These are phyloP conservation scores for Lepisosteus osseus DNA, from an alignment of 2,113 vertebrate species.

Conservation along the genomic window DNA sequence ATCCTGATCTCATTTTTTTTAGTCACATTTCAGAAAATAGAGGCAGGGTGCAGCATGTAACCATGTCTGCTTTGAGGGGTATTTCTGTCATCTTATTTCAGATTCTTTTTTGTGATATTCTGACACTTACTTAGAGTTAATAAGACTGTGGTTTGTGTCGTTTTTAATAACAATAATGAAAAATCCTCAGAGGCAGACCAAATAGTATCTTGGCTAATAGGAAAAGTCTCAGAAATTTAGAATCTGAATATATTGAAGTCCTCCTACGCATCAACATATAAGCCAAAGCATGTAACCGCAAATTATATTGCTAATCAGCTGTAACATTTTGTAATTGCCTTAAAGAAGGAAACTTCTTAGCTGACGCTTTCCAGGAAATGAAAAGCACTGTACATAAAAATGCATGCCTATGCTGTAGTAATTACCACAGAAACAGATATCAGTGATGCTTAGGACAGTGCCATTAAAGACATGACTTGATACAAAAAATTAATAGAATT, in stretches of 20 bases:
- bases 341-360: background rate
- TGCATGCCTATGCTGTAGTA: too few species aligned
- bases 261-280: background rate
- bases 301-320: conserved; percentile 1
- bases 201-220: background rate
- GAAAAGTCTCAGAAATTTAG: background rate
- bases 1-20: background rate
- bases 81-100: background rate
- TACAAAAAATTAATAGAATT: too few species aligned
- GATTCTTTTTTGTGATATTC: background rate
- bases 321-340: background rate
- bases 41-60: background rate
- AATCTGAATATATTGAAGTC: background rate
- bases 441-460: too few species aligned
- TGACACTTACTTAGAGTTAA: conserved; percentile 4
- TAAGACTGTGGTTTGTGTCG: background rate
- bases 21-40: background rate
- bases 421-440: too few species aligned
- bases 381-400: too few species aligned
- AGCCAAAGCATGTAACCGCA: background rate
- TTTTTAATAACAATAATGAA: background rate
- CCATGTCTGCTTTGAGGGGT: background rate
- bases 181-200: background rate
- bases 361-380: background rate
- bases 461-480: too few species aligned